These are phyloP conservation scores for Pocillopora damicornis DNA, from an alignment of 64 coral and sea anemone genomes.

Conservation along the genomic window DNA sequence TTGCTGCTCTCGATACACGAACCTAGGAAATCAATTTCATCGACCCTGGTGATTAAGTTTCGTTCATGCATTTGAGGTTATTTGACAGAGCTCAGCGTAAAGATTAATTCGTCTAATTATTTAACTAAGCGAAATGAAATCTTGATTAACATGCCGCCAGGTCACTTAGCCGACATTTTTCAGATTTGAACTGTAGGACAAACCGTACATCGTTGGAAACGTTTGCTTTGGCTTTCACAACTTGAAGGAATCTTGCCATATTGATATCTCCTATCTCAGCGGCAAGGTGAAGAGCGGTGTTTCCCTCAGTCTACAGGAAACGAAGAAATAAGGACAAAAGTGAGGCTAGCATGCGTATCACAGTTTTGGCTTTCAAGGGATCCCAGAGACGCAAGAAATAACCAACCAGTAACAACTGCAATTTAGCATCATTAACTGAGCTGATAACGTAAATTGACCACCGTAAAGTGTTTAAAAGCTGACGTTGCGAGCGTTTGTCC, in stretches of 20 bases:
- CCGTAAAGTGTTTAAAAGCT: too few species aligned
- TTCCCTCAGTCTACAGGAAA: slow-evolving; percentile 11
- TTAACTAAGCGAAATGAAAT: neutral
- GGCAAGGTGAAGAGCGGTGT: slow-evolving; percentile 40
- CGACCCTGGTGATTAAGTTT: too few species aligned
- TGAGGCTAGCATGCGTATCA: too few species aligned
- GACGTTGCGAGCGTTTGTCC: too few species aligned
- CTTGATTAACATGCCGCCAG: neutral
- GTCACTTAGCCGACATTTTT: neutral
- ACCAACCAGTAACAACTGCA: too few species aligned
- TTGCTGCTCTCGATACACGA: too few species aligned
- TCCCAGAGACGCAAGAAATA: too few species aligned
- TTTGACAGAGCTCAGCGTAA: too few species aligned
- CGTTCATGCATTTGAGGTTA: too few species aligned
- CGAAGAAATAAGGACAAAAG: neutral
- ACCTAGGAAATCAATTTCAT: too few species aligned
- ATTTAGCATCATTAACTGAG: too few species aligned
- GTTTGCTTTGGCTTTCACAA: slow-evolving; percentile 26
- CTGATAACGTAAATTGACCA: too few species aligned
- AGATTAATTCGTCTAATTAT: neutral
- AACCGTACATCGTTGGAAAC: slow-evolving; percentile 19
- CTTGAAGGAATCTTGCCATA: neutral
- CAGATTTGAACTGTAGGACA: neutral
- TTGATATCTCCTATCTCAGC: slow-evolving; percentile 39
- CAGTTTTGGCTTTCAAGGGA: neutral